phyloP scores from a whole-genome alignment of 2,797 vertebrate genomes.

The Pangasius sanitwongsei region DNA sequence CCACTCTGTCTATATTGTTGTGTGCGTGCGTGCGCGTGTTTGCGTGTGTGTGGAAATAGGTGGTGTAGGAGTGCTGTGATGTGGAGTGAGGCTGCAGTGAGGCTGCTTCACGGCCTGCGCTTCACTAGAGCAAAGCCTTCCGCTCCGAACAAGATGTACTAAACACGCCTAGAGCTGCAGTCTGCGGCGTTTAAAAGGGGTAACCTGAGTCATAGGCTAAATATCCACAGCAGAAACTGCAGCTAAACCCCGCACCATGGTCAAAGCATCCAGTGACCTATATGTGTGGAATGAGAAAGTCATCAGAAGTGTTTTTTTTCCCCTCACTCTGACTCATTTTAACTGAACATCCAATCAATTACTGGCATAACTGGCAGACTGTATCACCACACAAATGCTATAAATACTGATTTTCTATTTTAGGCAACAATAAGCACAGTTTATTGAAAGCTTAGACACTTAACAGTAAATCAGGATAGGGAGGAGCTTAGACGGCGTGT shows the following conservation, averaged over 20 bases:
- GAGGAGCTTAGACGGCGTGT: background rate
- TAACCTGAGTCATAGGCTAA: background rate
- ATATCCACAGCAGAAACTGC: background rate
- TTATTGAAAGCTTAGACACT: background rate
- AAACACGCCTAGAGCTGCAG: background rate
- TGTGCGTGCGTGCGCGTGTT: background rate
- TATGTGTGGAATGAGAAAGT: background rate
- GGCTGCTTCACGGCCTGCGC: conserved; percentile 1
- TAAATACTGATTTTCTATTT: background rate
- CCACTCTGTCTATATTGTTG: background rate
- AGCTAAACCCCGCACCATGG: background rate
- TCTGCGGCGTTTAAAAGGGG: conserved; percentile 25
- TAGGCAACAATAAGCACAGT: too few relatives aligned
- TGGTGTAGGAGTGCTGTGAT: conserved; percentile 35
- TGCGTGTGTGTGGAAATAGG: conserved; percentile 34
- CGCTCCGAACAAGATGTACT: conserved; percentile 1
- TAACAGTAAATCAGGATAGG: background rate
- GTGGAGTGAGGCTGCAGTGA: conserved; percentile 30
- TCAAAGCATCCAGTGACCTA: conserved; percentile 11
- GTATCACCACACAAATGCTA: background rate
- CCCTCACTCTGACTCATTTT: background rate
- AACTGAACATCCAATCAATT: background rate
- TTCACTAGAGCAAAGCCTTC: conserved; percentile 37
- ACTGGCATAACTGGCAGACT: background rate
- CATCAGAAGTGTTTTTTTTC: background rate